These are phyloP conservation scores for Trinorchestia longiramus DNA, from an alignment of 1,140 invertebrate species.

Conservation along the genomic window DNA sequence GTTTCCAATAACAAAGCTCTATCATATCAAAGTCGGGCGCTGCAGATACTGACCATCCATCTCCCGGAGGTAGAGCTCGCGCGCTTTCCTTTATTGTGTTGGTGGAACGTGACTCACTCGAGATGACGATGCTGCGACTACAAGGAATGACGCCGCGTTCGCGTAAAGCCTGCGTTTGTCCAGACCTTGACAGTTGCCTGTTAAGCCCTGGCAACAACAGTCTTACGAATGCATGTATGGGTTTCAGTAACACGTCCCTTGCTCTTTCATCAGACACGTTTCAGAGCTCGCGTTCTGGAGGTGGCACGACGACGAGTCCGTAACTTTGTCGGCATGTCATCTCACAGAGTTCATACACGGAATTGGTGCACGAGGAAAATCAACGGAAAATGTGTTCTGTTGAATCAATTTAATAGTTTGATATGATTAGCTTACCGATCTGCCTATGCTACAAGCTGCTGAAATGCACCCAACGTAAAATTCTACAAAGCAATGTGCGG, in stretches of 20 bases:
- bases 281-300: no score
- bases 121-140: not conserved
- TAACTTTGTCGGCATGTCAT: not conserved
- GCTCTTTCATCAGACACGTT: no score
- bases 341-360: not conserved
- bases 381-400: not conserved
- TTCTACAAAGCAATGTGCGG: not conserved
- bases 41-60: constrained; percentile 39
- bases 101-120: constrained; percentile 39
- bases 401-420: not conserved
- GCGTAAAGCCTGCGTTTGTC: not conserved
- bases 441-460: no score
- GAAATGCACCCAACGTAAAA: no score
- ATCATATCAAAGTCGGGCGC: constrained; percentile 35
- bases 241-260: not conserved
- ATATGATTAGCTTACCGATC: not conserved
- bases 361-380: not conserved
- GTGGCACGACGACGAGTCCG: no score
- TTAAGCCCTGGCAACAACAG: constrained; percentile 8
- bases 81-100: constrained; percentile 50
- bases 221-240: not conserved
- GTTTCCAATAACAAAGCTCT: constrained; percentile 54
- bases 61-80: not conserved
- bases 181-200: not conserved
- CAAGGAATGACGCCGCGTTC: not conserved